Evolutionary conservation across 2,888 invertebrate species (phyloP).

Genomic region (Halictus ligatus): DNA sequence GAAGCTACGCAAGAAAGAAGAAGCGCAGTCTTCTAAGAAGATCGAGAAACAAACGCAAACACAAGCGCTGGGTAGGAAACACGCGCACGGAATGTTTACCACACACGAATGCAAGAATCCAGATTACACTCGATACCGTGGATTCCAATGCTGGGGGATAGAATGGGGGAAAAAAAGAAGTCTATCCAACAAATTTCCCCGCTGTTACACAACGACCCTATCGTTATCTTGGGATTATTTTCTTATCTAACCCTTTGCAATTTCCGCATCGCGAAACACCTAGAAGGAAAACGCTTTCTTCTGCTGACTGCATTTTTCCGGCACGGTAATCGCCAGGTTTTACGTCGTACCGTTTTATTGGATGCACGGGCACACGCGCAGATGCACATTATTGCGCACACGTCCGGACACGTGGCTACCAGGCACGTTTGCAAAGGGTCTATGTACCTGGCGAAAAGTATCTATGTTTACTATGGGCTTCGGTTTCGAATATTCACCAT

Average conservation of each 20-base stretch:
- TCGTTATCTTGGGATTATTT: conserved; percentile 14
- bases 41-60: background rate
- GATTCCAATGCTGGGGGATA: background rate
- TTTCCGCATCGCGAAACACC: conserved; percentile 30
- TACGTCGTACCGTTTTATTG: conserved; percentile 15
- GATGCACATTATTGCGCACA: background rate
- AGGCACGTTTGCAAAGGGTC: background rate
- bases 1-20: background rate
- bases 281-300: conserved; percentile 24
- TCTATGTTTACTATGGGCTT: background rate
- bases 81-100: conserved; percentile 8
- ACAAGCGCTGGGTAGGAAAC: background rate
- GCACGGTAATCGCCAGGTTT: conserved; percentile 15
- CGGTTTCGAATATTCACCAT: background rate
- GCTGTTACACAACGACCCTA: background rate
- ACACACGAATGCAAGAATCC: conserved; percentile 28
- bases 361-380: background rate
- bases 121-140: conserved; percentile 19
- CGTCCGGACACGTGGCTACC: background rate
- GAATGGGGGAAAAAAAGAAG: background rate
- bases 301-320: conserved; percentile 22
- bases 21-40: background rate
- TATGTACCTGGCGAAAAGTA: background rate
- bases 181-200: background rate
- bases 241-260: background rate